Evolutionary conservation across 2,888 invertebrate genomes (phyloP).

Genomic region (Sphaerophoria taeniata): DNA sequence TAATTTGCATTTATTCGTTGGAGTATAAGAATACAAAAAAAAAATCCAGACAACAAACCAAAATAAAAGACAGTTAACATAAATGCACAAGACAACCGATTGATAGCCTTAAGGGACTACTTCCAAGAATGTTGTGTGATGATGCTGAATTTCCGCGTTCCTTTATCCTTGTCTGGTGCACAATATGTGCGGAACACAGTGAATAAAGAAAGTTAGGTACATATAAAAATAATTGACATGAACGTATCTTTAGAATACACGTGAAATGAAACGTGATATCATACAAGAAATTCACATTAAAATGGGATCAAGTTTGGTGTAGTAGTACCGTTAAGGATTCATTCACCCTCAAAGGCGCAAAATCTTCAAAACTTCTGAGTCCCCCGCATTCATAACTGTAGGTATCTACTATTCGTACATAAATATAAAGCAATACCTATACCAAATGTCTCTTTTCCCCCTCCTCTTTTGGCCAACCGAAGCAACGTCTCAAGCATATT

Average conservation of each 20-base stretch:
- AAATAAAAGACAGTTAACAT: constrained; percentile 28
- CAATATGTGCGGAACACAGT: neutral
- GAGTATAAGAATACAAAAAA: neutral
- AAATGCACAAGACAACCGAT: constrained; percentile 46
- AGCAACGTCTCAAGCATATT: too few species aligned
- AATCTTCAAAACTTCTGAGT: constrained; percentile 14
- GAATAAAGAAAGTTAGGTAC: neutral
- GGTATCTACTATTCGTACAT: too few species aligned
- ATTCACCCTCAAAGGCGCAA: constrained; percentile 66
- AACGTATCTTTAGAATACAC: neutral
- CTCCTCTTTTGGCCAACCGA: too few species aligned
- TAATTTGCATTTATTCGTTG: too few species aligned
- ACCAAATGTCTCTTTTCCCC: too few species aligned
- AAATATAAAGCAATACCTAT: too few species aligned
- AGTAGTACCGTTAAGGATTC: constrained; percentile 65
- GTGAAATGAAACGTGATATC: constrained; percentile 65
- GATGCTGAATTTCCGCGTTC: constrained; percentile 62
- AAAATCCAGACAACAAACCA: neutral
- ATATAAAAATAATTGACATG: neutral
- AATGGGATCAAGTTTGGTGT: constrained; percentile 60
- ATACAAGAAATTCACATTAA: constrained; percentile 68
- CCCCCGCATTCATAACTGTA: neutral
- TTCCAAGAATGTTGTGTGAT: constrained; percentile 27
- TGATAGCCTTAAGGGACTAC: constrained; percentile 54
- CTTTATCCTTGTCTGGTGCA: constrained; percentile 35